Base-by-base conservation (phyloP, 1,140 invertebrate genomes). In the Holcopasites calliopsidis region DNA sequence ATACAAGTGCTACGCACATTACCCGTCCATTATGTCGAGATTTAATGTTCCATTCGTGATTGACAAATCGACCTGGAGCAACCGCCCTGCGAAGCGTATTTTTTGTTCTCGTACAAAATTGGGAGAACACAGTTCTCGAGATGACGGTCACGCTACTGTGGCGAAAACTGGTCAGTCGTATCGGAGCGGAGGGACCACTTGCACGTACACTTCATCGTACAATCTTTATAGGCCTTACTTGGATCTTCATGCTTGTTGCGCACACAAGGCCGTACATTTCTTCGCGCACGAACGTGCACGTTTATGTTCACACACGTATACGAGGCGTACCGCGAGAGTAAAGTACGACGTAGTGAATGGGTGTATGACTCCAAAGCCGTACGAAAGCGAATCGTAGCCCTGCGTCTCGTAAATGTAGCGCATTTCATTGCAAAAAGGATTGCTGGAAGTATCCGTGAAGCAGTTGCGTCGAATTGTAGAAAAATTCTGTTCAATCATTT, bases 201-300 rank as follows among this genome's bases (percentile, higher is more conserved):
- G n/a, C 40, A 72, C 28, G 42, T 61, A 68, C 54, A 26, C 40
- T 44, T 55, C 57, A 38, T 82, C 62, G 47, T 77, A 78, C n/a
- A 52, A 40, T 64, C 71, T 75, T 83, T 80, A 65, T 62, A 42
- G 58, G 33, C 47, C 77, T 26, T 69, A 33, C 50, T 77, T 23
- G 64, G 71, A 18, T 38, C 50, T 38, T 74, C 54, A 68, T 66
- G 82, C 74, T 74, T 84, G 82, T 80, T 84, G 83, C 83, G 82
- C 71, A 80, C 82, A 75, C 82, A 84, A 84, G 83, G 82, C 80
- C 82, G 69, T 64, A 40, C 70, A 57, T 60, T 73, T 3, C 2
- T 60, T 4, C 10, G 44, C 44, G n/a, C 44, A n/a, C 44, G 44
- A 47, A 47, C n/a, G n/a, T 47, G 44, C n/a, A n/a, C n/a, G n/a